Evolutionary conservation across 1,140 invertebrate species (phyloP).

Genomic region (Hyphantria cunea): DNA sequence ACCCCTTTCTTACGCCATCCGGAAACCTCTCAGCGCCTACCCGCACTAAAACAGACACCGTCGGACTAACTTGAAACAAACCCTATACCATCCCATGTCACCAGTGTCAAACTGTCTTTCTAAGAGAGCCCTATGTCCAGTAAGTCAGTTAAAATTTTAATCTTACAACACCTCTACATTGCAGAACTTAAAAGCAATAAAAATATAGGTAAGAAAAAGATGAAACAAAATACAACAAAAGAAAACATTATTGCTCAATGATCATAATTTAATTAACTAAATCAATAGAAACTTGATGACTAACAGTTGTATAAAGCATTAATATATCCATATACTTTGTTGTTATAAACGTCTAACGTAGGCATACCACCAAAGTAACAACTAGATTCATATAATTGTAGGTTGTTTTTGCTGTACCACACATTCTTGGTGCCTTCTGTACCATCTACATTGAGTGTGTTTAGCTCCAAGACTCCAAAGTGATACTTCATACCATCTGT

Average conservation of each 20-base stretch:
- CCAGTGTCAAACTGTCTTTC: too few species aligned
- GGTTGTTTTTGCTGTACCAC: conserved; percentile 87
- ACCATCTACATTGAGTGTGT: conserved; percentile 88
- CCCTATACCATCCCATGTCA: too few species aligned
- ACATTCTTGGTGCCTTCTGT: conserved; percentile 87
- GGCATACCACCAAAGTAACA: conserved; percentile 85
- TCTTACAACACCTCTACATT: background rate
- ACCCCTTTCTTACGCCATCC: too few species aligned
- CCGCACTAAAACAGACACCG: too few species aligned
- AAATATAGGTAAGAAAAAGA: background rate
- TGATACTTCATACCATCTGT: conserved; percentile 88
- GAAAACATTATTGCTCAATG: conserved; percentile 7
- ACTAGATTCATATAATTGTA: conserved; percentile 87
- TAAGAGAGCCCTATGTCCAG: too few species aligned
- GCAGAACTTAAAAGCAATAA: background rate
- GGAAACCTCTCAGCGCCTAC: too few species aligned
- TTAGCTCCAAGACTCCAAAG: conserved; percentile 93
- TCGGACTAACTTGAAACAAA: too few species aligned
- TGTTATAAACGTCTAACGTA: conserved; percentile 87
- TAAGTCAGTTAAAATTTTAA: too few species aligned
- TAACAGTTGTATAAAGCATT: conserved; percentile 88
- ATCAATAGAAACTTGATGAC: conserved; percentile 11
- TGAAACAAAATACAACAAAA: conserved; percentile 23
- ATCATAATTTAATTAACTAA: conserved; percentile 28
- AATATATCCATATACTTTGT: conserved; percentile 88